Conservation (phyloP, 2,113 vertebrate species). For the Nibea coibor region DNA sequence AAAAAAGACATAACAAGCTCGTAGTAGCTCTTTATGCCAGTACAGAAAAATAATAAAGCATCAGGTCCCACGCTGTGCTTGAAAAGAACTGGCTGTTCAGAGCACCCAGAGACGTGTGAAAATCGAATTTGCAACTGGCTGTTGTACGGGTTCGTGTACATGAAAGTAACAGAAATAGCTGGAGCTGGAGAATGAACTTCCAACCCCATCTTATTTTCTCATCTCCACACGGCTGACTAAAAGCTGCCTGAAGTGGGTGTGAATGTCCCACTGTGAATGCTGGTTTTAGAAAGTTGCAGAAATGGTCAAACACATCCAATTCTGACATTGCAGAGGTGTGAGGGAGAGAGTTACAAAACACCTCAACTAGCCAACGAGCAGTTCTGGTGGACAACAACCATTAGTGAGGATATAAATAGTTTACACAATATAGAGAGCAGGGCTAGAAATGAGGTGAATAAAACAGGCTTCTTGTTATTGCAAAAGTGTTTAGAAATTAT, state of each 20-base stretch:
- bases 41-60: neutral
- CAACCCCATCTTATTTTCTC: neutral
- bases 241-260: neutral
- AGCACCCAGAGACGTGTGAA: neutral
- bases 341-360: neutral
- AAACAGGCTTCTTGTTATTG: neutral
- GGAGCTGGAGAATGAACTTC: too few species aligned
- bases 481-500: neutral
- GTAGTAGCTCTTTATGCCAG: neutral
- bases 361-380: neutral
- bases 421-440: neutral
- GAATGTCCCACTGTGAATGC: neutral
- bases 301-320: neutral
- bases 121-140: too few species aligned
- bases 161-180: neutral
- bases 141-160: neutral
- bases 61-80: neutral
- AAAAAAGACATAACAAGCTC: neutral
- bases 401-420: neutral
- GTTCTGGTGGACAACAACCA: neutral
- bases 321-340: neutral
- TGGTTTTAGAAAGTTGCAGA: neutral
- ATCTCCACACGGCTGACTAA: neutral
- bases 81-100: neutral
- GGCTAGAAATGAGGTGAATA: neutral